Evolutionary conservation across 2,113 vertebrate genomes (phyloP).

Genomic region (Muntiacus muntjak): DNA sequence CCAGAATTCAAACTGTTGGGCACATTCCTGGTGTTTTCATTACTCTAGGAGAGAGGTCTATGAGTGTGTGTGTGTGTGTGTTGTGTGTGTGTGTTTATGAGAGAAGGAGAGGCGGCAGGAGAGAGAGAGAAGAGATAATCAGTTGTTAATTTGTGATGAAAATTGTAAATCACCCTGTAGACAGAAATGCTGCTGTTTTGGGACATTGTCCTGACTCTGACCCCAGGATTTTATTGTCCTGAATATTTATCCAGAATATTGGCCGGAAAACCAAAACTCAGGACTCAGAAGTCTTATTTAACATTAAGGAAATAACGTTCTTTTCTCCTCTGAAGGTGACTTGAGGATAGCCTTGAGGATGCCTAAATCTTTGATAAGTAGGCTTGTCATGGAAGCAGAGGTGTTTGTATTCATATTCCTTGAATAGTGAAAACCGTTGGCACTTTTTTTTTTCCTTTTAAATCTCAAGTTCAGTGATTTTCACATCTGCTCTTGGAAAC

Average conservation of each 20-base stretch:
- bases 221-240: neutral
- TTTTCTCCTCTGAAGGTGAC: neutral
- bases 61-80: neutral
- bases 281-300: neutral
- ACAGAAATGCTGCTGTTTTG: neutral
- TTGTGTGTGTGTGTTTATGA: neutral
- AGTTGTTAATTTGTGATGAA: neutral
- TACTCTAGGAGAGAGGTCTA: neutral
- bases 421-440: neutral
- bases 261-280: neutral
- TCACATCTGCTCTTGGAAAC: neutral
- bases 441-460: neutral
- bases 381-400: neutral
- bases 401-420: neutral
- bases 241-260: neutral
- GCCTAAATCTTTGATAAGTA: neutral
- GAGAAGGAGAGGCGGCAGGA: neutral
- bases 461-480: neutral
- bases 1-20: neutral
- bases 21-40: neutral
- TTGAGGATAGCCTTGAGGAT: neutral
- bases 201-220: neutral
- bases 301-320: neutral
- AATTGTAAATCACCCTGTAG: neutral
- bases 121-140: neutral